phyloP scores from a whole-genome alignment of 2,113 vertebrate genomes.

The Pangasianodon gigas region DNA sequence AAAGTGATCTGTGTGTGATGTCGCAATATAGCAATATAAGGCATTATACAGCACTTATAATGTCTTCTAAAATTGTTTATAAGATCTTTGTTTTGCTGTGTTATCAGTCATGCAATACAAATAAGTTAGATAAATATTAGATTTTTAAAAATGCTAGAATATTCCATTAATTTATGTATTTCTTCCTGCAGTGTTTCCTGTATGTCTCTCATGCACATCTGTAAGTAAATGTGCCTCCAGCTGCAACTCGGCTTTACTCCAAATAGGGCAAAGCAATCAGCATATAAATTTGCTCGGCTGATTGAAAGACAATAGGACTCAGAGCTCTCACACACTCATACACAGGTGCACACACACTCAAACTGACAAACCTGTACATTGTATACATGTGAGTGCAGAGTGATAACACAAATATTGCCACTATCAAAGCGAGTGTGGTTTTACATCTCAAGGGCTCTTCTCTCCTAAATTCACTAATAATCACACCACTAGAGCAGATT shows the following conservation, averaged over 20 bases:
- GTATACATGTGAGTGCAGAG: not conserved
- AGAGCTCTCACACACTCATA: not conserved
- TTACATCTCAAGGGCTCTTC: not conserved
- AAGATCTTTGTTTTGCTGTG: not conserved
- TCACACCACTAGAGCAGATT: no score
- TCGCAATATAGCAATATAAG: not conserved
- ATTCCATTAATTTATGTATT: not conserved
- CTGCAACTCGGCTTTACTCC: not conserved
- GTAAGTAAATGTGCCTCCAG: not conserved
- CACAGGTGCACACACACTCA: slow-evolving; percentile 2
- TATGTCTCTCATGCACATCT: not conserved
- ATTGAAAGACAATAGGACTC: slow-evolving; percentile 20
- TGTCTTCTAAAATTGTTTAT: not conserved
- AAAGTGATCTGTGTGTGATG: not conserved
- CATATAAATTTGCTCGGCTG: slow-evolving; percentile 26
- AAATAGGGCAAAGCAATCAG: slow-evolving; percentile 26
- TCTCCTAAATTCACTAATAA: not conserved
- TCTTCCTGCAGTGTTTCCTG: not conserved
- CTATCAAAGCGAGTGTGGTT: not conserved
- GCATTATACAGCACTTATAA: not conserved
- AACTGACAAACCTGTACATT: not conserved
- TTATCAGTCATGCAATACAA: not conserved
- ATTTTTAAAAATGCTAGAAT: not conserved
- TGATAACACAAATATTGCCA: not conserved
- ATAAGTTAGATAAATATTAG: not conserved